Evolutionary conservation across 2,888 invertebrate species (phyloP), one percentile per base, ranked within the genome.

Genomic region (Ryuthela nishihirai): DNA sequence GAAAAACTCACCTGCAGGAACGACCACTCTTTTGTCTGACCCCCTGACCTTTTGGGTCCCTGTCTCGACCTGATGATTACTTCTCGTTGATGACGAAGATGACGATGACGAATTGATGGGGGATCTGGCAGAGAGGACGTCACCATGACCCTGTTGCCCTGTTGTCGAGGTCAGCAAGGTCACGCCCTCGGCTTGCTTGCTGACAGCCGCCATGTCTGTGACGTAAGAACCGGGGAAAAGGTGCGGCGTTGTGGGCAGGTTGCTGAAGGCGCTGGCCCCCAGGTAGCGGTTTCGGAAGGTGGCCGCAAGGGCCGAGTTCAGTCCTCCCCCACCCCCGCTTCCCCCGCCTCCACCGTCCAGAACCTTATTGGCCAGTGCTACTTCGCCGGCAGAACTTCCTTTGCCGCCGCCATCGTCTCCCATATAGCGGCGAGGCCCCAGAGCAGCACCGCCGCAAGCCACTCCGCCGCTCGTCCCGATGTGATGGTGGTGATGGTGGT

Each of bases 201-300:
- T 32, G 32, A 32, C 15, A 15, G 32, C 3, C 12, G 18, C 9
- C 10, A 20, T 39, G 20, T 39, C 39, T 15, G 18, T 20, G 18
- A 21, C 15, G 25, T 46, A 54, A 21, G 39, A 39, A 4, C 60
- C 54, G 0, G 52, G 40, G 6, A 62, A 52, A 12, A 62, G 26
- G n/a, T 44, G 17, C 3, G 59, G 40, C 5, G 47, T 44, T 3
- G 41, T 34, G 9, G 60, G 53, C 4, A 61, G 45, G 38, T 64
- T 64, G 41, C 52, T 53, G 54, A 64, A 64, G 32, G 64, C 64
- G 46, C 62, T 62, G 25, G 64, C 47, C n/a, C 54, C 54, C 12
- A 59, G 46, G 18, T 64, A 64, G 6, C 63, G 32, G 35, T 43
- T 54, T 43, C 50, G 15, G n/a, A 25, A 42, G 18, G 43, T 35